Percentiles rank a stretch among this genome's conserved stretches.
Evolutionary conservation across 2,113 vertebrate genomes (phyloP).

Genomic region (Machaerirhynchus nigripectus): DNA sequence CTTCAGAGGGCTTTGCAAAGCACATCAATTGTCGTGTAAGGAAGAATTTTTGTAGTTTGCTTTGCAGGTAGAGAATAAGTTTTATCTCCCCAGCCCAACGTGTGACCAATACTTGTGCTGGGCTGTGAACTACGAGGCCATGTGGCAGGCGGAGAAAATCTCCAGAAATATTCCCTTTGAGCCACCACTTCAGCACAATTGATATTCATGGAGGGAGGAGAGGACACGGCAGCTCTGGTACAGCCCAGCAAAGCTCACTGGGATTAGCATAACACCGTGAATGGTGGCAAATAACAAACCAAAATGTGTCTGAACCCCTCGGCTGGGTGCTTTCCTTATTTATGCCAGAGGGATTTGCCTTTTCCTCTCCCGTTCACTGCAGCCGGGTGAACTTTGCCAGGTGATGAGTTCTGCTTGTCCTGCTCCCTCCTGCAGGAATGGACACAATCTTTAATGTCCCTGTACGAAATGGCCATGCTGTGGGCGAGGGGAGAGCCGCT

Average conservation of each 20-base stretch:
- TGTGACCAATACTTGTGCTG: fast-evolving
- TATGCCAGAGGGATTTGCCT: background rate
- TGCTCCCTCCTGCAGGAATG: background rate
- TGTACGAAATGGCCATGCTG: fast-evolving
- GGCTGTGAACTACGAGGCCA: background rate
- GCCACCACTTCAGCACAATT: background rate
- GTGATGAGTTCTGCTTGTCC: background rate
- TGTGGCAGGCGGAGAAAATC: background rate
- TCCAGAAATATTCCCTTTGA: background rate
- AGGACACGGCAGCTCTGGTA: background rate
- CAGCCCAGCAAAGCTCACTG: background rate
- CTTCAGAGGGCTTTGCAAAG: background rate
- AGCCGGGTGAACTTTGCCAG: background rate
- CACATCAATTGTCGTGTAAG: fast-evolving
- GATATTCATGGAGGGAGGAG: background rate
- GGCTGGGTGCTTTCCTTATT: fast-evolving
- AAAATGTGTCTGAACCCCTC: background rate
- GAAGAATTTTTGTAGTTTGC: background rate
- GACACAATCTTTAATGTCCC: background rate
- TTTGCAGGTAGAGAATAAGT: background rate
- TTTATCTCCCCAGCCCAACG: background rate
- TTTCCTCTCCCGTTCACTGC: background rate
- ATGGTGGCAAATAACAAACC: background rate
- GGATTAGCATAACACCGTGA: fast-evolving
- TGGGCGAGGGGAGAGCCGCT: fast-evolving